Conservation (phyloP, 2,888 invertebrate species). For the Eilema griseolum region DNA sequence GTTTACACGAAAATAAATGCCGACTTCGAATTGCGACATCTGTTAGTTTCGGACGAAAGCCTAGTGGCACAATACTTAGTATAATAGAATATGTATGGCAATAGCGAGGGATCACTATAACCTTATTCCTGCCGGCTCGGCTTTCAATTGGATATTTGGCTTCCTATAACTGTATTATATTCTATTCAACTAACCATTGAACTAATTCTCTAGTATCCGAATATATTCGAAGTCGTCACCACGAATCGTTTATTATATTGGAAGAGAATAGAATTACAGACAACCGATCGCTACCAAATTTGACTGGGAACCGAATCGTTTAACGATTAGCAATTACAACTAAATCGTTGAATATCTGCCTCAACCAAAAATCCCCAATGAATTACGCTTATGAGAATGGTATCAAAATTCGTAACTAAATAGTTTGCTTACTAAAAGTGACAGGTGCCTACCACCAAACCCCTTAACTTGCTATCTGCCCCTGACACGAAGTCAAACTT, state of each 20-base stretch:
- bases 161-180: no score
- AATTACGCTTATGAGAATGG: background rate
- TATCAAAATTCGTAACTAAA: background rate
- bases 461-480: background rate
- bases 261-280: background rate
- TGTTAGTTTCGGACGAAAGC: background rate
- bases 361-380: background rate
- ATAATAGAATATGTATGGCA: no score
- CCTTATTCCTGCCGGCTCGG: no score
- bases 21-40: background rate
- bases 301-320: background rate
- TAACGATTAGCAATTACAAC: background rate
- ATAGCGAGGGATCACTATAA: no score
- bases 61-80: no score
- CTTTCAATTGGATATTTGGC: no score
- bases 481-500: background rate
- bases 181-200: no score
- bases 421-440: background rate
- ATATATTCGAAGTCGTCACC: background rate
- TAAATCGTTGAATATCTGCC: background rate
- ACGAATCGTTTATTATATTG: background rate
- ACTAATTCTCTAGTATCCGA: no score
- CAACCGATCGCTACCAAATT: background rate
- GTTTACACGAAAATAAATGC: background rate
- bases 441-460: background rate